Conservation (phyloP, 2,797 vertebrate species). For the Threskiornis aethiopicus region DNA sequence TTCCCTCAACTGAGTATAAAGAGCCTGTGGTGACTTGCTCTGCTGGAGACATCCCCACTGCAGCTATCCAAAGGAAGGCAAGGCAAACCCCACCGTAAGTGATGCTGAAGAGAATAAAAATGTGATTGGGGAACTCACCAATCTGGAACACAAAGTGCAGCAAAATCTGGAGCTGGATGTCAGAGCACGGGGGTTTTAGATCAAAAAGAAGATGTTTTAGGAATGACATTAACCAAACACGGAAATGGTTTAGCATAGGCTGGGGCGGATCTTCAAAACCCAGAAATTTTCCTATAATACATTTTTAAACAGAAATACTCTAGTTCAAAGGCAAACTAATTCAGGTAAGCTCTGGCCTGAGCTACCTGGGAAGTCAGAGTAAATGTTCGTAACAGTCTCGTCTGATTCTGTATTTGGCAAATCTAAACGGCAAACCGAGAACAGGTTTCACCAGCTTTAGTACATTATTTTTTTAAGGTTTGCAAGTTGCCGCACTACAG, state of each 20-base stretch:
- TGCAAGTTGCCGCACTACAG: background rate
- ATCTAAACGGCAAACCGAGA: conserved; percentile 36
- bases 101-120: background rate
- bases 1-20: background rate
- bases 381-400: background rate
- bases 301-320: conserved; percentile 26
- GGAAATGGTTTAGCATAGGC: background rate
- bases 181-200: background rate
- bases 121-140: background rate
- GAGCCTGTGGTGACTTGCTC: background rate
- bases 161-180: background rate
- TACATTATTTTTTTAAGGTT: background rate
- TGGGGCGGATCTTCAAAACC: background rate
- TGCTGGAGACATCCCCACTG: background rate
- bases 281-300: conserved; percentile 11
- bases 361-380: background rate
- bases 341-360: background rate
- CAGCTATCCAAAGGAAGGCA: background rate
- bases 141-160: background rate
- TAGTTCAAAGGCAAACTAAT: conserved; percentile 20
- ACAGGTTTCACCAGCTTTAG: conserved; percentile 45
- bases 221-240: background rate
- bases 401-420: background rate
- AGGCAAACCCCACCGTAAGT: background rate
- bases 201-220: background rate